Percentiles rank a stretch among this genome's conserved stretches.
Conservation (phyloP, 2,888 invertebrate species). For the Pammene fasciana region DNA sequence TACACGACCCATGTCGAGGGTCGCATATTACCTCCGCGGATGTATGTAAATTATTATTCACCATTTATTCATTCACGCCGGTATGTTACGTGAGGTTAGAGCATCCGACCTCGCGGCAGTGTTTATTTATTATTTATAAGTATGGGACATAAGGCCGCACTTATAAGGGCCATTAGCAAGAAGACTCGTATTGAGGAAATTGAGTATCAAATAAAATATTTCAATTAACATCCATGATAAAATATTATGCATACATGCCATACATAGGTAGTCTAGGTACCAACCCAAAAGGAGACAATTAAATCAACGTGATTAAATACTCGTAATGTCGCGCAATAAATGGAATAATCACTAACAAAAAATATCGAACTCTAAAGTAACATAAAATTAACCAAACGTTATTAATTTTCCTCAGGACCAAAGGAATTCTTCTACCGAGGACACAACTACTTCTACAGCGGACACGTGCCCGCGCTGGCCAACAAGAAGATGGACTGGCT, state of each 20-base stretch:
- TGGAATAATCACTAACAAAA: no score
- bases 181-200: conserved; percentile 7
- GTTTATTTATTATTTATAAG: conserved; percentile 41
- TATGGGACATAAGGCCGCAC: conserved; percentile 25
- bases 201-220: background rate
- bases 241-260: no score
- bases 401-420: conserved; percentile 85
- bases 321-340: no score
- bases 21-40: conserved; percentile 53
- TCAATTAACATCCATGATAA: background rate
- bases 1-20: conserved; percentile 63
- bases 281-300: no score
- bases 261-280: no score
- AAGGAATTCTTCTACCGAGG: conserved; percentile 95
- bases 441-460: conserved; percentile 94
- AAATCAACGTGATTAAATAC: no score
- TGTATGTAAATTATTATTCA: conserved; percentile 44
- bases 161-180: conserved; percentile 1
- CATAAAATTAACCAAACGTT: no score
- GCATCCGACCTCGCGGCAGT: conserved; percentile 44
- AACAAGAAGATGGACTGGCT: conserved; percentile 94
- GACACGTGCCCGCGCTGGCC: conserved; percentile 90
- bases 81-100: conserved; percentile 48
- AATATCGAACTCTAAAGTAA: no score
- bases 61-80: conserved; percentile 43